These are phyloP conservation scores for Cyphomyrus discorhynchus DNA, from an alignment of 2,113 vertebrate species.

Conservation along the genomic window DNA sequence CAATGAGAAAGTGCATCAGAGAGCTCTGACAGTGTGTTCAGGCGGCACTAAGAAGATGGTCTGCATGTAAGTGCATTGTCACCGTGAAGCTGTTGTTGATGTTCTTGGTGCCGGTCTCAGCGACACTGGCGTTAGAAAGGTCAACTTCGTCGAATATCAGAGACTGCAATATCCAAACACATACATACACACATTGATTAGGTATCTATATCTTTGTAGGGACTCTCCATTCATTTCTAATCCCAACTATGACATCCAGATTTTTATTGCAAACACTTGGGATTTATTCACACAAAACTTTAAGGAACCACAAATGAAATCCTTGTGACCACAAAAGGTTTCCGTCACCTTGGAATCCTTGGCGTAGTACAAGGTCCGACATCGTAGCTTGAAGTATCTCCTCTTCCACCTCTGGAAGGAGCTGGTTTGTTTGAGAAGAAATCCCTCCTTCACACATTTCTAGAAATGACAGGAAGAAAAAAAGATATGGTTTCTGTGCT, in stretches of 20 bases:
- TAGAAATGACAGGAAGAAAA: slow-evolving; percentile 41
- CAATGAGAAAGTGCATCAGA: neutral
- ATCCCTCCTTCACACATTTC: slow-evolving; percentile 90
- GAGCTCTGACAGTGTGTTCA: neutral
- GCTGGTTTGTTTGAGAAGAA: slow-evolving; percentile 85
- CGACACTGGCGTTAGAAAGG: slow-evolving; percentile 85
- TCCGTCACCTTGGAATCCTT: slow-evolving; percentile 83
- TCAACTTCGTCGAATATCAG: slow-evolving; percentile 91
- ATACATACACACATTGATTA: neutral
- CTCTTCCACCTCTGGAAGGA: slow-evolving; percentile 94
- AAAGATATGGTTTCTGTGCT: neutral
- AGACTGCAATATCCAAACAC: slow-evolving; percentile 56
- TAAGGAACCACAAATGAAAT: neutral
- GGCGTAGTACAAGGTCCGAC: slow-evolving; percentile 85
- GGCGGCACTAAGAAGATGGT: neutral
- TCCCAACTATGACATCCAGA: neutral
- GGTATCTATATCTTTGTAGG: neutral
- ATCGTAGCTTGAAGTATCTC: slow-evolving; percentile 86
- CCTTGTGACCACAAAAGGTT: neutral
- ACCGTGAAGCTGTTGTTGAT: slow-evolving; percentile 96
- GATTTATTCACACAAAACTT: neutral
- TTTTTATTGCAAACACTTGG: neutral
- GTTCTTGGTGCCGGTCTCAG: slow-evolving; percentile 91
- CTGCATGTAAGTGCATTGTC: slow-evolving; percentile 11
- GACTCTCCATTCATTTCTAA: neutral